Conservation (phyloP, 2,113 vertebrate genomes). For the Origma solitaria region DNA sequence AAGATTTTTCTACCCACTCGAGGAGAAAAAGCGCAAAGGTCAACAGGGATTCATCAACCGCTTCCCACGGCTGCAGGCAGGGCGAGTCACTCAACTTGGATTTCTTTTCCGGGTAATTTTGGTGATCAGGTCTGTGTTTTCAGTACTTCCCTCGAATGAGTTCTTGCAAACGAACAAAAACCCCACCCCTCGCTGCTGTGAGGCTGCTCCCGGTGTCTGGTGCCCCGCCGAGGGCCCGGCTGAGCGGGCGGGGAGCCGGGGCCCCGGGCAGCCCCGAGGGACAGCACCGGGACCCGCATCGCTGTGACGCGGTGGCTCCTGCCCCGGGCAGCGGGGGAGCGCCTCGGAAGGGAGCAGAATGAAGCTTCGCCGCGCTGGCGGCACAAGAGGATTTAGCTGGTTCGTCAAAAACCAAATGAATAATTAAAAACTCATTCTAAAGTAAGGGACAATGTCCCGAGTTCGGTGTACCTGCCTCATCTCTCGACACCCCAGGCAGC, state of each 20-base stretch:
- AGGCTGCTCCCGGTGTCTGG: background rate
- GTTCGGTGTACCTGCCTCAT: background rate
- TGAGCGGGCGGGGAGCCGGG: background rate
- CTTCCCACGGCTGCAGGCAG: background rate
- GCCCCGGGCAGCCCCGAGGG: background rate
- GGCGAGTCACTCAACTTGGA: background rate
- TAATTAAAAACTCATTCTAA: too few species aligned
- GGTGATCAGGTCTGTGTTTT: background rate
- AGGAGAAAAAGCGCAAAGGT: background rate
- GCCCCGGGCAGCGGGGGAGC: background rate
- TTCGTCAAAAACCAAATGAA: background rate
- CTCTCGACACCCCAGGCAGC: slow-evolving; percentile 26
- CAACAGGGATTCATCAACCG: background rate
- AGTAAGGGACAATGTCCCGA: background rate
- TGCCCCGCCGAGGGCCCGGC: background rate
- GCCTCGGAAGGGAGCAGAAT: background rate
- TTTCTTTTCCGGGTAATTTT: background rate
- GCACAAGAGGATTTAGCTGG: background rate
- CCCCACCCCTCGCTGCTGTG: background rate
- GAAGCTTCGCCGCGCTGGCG: accelerated
- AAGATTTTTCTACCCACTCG: background rate
- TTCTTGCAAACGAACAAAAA: background rate
- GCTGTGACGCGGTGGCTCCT: background rate
- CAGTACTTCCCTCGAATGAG: background rate
- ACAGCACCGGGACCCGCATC: background rate